phyloP scores from a whole-genome alignment of 2,888 invertebrate genomes.

The Lasioglossum calceatum region DNA sequence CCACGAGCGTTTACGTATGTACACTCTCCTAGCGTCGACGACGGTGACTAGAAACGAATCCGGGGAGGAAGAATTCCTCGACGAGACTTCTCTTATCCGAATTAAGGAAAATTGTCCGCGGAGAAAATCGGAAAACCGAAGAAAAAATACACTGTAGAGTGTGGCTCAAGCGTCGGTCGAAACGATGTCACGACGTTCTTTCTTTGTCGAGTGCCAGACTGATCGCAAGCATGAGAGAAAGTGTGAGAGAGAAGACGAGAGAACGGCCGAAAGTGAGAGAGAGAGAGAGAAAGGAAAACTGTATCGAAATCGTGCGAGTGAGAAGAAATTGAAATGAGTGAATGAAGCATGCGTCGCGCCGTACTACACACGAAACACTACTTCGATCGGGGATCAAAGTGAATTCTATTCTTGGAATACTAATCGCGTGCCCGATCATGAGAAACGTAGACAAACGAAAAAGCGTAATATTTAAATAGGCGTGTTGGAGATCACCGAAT shows the following conservation, averaged over 20 bases:
- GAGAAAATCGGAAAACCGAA: slow-evolving; percentile 28
- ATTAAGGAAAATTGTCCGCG: slow-evolving; percentile 73
- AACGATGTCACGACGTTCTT: slow-evolving; percentile 61
- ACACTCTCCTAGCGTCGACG: slow-evolving; percentile 41
- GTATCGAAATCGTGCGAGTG: slow-evolving; percentile 24
- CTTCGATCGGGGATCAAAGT: slow-evolving; percentile 45
- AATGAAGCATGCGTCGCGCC: slow-evolving; percentile 50
- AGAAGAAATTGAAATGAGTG: slow-evolving; percentile 15
- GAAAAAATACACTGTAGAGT: slow-evolving; percentile 62
- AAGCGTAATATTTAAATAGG: slow-evolving; percentile 45
- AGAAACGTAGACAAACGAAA: not conserved
- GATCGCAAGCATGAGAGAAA: slow-evolving; percentile 12
- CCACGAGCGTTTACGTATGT: slow-evolving; percentile 16
- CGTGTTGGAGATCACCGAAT: slow-evolving; percentile 59
- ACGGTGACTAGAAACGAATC: slow-evolving; percentile 11
- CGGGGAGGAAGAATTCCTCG: not conserved
- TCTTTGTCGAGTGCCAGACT: slow-evolving; percentile 32
- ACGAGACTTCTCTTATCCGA: slow-evolving; percentile 83
- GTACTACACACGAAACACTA: slow-evolving; percentile 46
- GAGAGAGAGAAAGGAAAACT: slow-evolving; percentile 18
- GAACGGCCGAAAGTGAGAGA: not conserved
- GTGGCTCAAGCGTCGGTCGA: slow-evolving; percentile 72
- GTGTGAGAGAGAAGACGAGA: not conserved
- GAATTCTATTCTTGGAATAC: slow-evolving; percentile 46
- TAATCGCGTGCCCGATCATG: slow-evolving; percentile 25